These are phyloP conservation scores for Thunnus albacares DNA, from an alignment of 2,797 vertebrate species.

Conservation along the genomic window DNA sequence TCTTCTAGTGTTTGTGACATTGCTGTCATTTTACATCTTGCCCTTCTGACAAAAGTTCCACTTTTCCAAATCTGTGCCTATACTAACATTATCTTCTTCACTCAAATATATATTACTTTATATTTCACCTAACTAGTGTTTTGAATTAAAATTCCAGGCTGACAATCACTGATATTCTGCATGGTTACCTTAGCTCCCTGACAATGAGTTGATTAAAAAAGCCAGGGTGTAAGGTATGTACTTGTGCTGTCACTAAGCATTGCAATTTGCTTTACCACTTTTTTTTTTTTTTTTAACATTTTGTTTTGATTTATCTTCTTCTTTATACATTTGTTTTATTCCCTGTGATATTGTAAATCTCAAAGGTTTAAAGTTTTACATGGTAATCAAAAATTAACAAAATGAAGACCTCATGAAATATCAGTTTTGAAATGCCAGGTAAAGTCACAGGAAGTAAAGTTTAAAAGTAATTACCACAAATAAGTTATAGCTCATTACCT, in stretches of 20 bases:
- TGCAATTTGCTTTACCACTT: not conserved
- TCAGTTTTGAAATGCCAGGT: not conserved
- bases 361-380: not conserved
- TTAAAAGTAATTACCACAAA: not conserved
- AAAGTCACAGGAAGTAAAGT: not conserved
- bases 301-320: not conserved
- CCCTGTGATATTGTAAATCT: not conserved
- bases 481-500: not conserved
- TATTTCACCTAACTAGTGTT: not conserved
- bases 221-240: not conserved
- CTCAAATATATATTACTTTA: not conserved
- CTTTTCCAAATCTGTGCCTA: not conserved
- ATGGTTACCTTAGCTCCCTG: not conserved
- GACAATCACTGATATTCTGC: not conserved
- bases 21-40: not conserved
- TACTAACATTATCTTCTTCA: not conserved
- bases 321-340: conserved; percentile 3
- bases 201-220: not conserved
- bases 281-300: not conserved
- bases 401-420: not conserved
- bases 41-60: not conserved
- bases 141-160: not conserved
- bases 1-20: not conserved
- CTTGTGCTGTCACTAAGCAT: too few species aligned
- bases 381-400: not conserved